Percentiles rank a stretch among this genome's conserved stretches.
phyloP scores from a whole-genome alignment of 2,888 invertebrate species.

The Anodontia alba region DNA sequence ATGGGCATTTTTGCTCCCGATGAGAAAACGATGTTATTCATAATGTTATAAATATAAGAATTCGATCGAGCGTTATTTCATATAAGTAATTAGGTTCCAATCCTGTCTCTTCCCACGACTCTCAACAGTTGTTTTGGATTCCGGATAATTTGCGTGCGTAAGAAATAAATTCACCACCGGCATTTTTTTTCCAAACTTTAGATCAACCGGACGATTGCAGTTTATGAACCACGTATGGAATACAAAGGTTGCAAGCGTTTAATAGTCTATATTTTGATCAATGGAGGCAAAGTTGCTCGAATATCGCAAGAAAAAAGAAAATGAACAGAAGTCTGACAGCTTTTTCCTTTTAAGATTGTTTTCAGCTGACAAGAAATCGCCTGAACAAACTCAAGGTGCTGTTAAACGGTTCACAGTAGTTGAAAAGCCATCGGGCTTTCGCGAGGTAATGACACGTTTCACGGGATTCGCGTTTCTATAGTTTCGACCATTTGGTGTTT shows the following conservation, averaged over 20 bases:
- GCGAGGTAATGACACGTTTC: neutral
- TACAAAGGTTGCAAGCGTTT: neutral
- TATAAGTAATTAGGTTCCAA: too few relatives aligned
- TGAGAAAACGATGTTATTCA: neutral
- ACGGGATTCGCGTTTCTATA: too few relatives aligned
- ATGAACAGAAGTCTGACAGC: constrained; percentile 48
- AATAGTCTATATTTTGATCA: neutral
- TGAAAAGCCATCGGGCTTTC: neutral
- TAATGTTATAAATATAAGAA: neutral
- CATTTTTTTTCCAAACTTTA: too few relatives aligned
- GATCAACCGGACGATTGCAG: neutral
- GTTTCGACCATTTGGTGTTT: too few relatives aligned
- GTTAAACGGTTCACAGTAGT: neutral
- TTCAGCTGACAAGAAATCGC: neutral
- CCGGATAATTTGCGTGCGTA: too few relatives aligned
- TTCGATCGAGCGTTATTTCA: too few relatives aligned
- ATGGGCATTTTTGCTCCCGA: neutral
- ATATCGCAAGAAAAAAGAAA: constrained; percentile 69
- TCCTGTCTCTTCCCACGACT: too few relatives aligned
- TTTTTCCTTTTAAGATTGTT: constrained; percentile 21
- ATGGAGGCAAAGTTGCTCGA: constrained; percentile 77
- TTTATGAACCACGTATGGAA: neutral
- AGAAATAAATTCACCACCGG: too few relatives aligned
- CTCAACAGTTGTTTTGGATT: too few relatives aligned
- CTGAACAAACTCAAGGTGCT: too few relatives aligned